Conservation (phyloP, 2,113 vertebrate species). For the Petrocephalus zakoni region DNA sequence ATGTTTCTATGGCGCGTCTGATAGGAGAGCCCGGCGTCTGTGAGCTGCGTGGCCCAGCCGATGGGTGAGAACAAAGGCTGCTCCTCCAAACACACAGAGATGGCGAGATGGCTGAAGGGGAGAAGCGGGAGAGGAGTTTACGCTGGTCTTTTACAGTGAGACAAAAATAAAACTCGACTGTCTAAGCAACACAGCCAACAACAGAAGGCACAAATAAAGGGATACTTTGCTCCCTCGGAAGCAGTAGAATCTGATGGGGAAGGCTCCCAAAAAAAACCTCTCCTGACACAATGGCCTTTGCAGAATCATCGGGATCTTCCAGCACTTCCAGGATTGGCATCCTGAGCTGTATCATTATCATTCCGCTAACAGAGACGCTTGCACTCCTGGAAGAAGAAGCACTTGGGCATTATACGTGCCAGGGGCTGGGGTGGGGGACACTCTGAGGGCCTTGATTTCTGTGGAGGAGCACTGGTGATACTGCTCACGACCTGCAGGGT, state of each 20-base stretch:
- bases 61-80: neutral
- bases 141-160: neutral
- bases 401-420: neutral
- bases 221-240: neutral
- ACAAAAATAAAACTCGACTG: neutral
- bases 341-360: neutral
- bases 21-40: constrained; percentile 19
- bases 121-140: neutral
- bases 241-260: neutral
- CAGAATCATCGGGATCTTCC: neutral
- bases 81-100: neutral
- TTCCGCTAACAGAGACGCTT: neutral
- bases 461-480: neutral
- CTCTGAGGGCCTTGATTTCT: neutral
- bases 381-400: neutral
- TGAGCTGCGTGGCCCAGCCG: neutral
- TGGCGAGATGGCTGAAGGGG: neutral
- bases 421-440: neutral
- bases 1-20: constrained; percentile 55
- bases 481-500: neutral
- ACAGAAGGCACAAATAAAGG: neutral
- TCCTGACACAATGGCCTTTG: neutral
- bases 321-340: neutral
- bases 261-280: neutral
- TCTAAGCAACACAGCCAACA: neutral